Conservation (phyloP, 2,113 vertebrate species). For the Nothocercus nigrocapillus region DNA sequence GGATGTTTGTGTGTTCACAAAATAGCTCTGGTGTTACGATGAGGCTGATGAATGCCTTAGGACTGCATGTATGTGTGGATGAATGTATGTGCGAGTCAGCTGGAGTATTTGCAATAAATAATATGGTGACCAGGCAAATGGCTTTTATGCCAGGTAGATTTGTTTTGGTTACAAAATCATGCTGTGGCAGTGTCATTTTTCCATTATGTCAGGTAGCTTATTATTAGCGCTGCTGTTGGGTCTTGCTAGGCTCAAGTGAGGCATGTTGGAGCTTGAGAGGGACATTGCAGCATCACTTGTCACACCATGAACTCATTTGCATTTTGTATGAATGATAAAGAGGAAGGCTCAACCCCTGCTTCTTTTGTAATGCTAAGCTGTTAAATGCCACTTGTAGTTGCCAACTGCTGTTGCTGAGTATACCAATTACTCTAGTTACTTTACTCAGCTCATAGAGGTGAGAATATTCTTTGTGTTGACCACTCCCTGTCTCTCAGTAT, state of each 20-base stretch:
- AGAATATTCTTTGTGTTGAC: neutral
- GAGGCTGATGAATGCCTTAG: neutral
- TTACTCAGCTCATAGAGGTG: accelerated
- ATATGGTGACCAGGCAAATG: neutral
- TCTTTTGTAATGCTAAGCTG: neutral
- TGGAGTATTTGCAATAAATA: neutral
- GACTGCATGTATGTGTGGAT: accelerated
- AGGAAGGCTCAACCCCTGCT: accelerated
- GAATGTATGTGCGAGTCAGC: neutral
- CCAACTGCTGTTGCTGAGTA: neutral
- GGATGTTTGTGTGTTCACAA: neutral
- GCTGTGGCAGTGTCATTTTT: neutral
- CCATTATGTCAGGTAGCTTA: neutral
- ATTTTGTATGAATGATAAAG: neutral
- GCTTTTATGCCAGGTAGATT: neutral
- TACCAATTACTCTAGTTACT: neutral
- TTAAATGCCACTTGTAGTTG: neutral
- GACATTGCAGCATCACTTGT: neutral
- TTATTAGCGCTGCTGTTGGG: neutral
- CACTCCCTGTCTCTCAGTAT: neutral
- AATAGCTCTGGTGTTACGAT: accelerated
- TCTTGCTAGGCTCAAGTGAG: neutral
- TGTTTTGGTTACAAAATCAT: neutral
- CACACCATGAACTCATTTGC: neutral
- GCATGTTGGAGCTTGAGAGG: neutral